phyloP scores from a whole-genome alignment of 2,113 vertebrate genomes.

The Mohoua ochrocephala region DNA sequence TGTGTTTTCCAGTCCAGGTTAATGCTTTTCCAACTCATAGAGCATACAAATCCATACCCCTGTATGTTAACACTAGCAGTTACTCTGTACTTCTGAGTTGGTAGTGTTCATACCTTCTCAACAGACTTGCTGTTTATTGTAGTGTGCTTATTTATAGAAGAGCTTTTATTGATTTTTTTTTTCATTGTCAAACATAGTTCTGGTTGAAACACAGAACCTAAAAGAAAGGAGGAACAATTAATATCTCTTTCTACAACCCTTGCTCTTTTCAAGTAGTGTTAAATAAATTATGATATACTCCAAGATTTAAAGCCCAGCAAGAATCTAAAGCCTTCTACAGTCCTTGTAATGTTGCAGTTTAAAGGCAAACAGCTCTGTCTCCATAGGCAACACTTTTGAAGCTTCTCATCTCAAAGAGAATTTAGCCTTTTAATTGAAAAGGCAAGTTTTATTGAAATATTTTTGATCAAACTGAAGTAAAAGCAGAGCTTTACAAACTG shows the following conservation, averaged over 20 bases:
- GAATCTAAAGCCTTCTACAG: background rate
- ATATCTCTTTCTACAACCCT: background rate
- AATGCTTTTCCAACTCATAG: background rate
- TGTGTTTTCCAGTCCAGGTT: background rate
- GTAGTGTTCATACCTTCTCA: background rate
- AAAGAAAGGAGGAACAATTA: background rate
- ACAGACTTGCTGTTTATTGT: background rate
- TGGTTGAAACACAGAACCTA: background rate
- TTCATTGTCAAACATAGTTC: background rate
- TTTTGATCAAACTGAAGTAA: background rate
- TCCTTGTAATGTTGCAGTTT: background rate
- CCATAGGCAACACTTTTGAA: background rate
- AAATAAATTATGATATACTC: background rate
- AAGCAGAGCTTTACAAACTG: background rate
- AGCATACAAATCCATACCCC: background rate
- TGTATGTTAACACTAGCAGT: background rate
- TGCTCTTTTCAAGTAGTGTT: background rate
- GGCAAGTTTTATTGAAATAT: background rate
- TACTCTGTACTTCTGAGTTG: background rate
- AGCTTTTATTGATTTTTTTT: background rate
- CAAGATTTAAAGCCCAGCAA: conserved; percentile 16
- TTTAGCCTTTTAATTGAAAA: conserved; percentile 11
- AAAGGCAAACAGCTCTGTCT: conserved; percentile 8
- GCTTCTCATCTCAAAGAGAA: background rate
- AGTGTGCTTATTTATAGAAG: background rate